Evolutionary conservation across 1,140 invertebrate genomes (phyloP).

Genomic region (Coptotermes formosanus): DNA sequence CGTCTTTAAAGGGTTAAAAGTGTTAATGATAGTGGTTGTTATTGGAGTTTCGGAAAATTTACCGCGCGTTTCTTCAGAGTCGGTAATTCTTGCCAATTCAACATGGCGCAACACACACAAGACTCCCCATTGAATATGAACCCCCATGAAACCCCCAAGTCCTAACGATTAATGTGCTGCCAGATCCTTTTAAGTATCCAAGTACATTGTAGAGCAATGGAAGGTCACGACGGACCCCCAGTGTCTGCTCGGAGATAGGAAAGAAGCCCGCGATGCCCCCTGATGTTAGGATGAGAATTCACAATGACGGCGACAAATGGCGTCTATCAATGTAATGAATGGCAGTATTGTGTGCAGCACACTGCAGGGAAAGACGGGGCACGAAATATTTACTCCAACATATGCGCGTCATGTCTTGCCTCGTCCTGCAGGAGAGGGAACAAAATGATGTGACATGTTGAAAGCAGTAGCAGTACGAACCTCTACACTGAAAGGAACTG

Average conservation of each 20-base stretch:
- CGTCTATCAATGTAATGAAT: constrained; percentile 9
- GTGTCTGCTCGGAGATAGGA: not conserved
- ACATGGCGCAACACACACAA: too few relatives aligned
- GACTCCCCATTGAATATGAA: too few relatives aligned
- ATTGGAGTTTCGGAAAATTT: too few relatives aligned
- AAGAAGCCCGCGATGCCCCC: not conserved
- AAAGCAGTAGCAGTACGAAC: not conserved
- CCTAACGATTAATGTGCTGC: not conserved
- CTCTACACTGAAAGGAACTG: too few relatives aligned
- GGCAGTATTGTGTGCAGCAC: not conserved
- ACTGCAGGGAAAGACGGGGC: not conserved
- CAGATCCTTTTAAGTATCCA: not conserved
- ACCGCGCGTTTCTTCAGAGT: too few relatives aligned
- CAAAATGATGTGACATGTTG: not conserved
- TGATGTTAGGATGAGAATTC: not conserved
- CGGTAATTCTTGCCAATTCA: too few relatives aligned
- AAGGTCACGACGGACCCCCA: not conserved
- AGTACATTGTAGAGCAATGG: not conserved
- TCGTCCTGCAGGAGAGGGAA: not conserved
- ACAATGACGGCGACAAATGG: constrained; percentile 7
- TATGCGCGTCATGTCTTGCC: not conserved
- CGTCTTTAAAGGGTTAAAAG: too few relatives aligned
- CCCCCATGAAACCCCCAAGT: too few relatives aligned
- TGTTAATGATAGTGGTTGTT: too few relatives aligned
- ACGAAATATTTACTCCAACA: not conserved